phyloP scores from a whole-genome alignment of 2,797 vertebrate species.

The Notoglanidium macrostoma region DNA sequence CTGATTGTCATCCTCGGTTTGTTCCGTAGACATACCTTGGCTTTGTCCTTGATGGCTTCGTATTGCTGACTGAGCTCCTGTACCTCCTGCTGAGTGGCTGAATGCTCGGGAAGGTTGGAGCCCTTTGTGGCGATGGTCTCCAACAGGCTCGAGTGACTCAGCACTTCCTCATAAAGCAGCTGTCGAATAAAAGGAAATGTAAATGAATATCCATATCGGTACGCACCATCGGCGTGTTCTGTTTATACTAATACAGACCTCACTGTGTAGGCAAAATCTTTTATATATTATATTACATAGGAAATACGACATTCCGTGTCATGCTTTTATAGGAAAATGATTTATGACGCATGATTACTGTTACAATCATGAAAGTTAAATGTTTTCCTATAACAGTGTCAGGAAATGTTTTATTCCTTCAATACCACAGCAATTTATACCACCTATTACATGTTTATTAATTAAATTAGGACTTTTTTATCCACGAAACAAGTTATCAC shows the following conservation, averaged over 20 bases:
- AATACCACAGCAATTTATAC: background rate
- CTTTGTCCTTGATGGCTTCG: constrained; percentile 80
- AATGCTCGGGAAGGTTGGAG: constrained; percentile 88
- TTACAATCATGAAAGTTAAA: background rate
- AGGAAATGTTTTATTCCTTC: background rate
- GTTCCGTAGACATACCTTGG: constrained; percentile 76
- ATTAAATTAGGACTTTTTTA: background rate
- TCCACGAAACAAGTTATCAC: background rate
- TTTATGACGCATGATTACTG: background rate
- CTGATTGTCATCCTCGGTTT: too few relatives aligned
- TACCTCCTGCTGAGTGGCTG: constrained; percentile 87
- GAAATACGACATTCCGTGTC: background rate
- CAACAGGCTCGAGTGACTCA: constrained; percentile 88
- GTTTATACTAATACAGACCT: background rate
- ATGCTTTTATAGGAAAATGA: background rate
- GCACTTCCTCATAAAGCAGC: constrained; percentile 92
- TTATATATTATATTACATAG: background rate
- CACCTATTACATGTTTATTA: background rate
- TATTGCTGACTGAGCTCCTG: constrained; percentile 89
- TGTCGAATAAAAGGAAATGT: constrained; percentile 59
- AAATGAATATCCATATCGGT: background rate
- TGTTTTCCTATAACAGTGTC: background rate
- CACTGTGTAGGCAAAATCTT: background rate
- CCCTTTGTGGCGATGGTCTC: constrained; percentile 91
- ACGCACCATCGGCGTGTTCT: background rate